phyloP scores from a whole-genome alignment of 2,888 invertebrate genomes.

The Eudemis profundana region DNA sequence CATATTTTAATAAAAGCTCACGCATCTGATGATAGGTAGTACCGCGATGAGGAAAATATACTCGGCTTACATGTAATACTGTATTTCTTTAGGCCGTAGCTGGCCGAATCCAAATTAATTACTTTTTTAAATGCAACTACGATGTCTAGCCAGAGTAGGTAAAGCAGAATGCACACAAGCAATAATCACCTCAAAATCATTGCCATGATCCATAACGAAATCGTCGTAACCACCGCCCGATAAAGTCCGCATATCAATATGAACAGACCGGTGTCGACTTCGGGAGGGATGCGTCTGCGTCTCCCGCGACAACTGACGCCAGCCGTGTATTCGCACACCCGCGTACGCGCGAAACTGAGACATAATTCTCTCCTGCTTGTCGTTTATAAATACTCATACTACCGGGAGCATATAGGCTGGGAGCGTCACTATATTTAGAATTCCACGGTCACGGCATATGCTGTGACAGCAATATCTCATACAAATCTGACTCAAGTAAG shows the following conservation, averaged over 20 bases:
- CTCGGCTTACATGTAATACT: too few species aligned
- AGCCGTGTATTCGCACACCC: conserved; percentile 57
- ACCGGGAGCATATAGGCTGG: conserved; percentile 64
- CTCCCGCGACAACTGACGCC: conserved; percentile 53
- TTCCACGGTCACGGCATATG: conserved; percentile 29
- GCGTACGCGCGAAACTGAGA: conserved; percentile 69
- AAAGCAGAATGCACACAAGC: background rate
- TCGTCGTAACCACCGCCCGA: conserved; percentile 68
- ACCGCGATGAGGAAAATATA: too few species aligned
- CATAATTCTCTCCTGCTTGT: conserved; percentile 63
- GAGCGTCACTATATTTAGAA: conserved; percentile 64
- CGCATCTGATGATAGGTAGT: too few species aligned
- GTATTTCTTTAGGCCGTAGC: too few species aligned
- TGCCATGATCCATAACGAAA: conserved; percentile 77
- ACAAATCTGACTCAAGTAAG: conserved; percentile 14
- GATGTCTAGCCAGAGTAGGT: background rate
- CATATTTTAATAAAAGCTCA: too few species aligned
- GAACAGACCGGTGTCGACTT: conserved; percentile 38
- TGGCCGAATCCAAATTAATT: too few species aligned
- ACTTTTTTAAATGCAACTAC: too few species aligned
- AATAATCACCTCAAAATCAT: conserved; percentile 76
- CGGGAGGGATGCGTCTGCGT: conserved; percentile 52
- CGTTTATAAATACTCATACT: conserved; percentile 72
- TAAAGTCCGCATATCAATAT: conserved; percentile 65
- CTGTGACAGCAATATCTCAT: background rate